phyloP scores from a whole-genome alignment of 2,113 vertebrate genomes.

The Crotalus horridus region DNA sequence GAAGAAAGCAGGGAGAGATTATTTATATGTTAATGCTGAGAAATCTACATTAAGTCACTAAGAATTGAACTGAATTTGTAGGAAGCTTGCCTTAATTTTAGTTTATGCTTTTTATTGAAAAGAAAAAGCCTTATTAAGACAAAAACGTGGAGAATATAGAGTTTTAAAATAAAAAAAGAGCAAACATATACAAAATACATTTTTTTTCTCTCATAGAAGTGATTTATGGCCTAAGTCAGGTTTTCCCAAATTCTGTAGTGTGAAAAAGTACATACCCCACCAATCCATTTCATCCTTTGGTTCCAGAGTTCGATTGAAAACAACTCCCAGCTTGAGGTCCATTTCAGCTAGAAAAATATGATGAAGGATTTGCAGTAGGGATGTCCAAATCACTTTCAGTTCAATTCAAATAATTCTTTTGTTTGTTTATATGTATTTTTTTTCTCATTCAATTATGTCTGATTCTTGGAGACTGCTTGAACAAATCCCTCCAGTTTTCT shows the following conservation, averaged over 20 bases:
- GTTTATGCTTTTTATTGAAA: background rate
- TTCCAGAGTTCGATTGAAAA: background rate
- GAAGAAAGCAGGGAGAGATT: background rate
- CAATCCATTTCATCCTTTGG: background rate
- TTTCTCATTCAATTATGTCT: too few species aligned
- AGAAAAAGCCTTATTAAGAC: background rate
- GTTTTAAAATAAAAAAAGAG: background rate
- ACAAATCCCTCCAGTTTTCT: background rate
- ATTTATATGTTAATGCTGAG: background rate
- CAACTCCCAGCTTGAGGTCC: background rate
- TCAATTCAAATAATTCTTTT: too few species aligned
- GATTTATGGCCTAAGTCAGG: background rate
- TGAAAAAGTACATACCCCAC: background rate
- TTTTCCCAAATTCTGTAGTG: background rate
- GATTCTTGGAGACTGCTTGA: background rate
- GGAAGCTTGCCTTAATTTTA: background rate
- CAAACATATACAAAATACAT: background rate
- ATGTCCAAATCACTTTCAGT: too few species aligned
- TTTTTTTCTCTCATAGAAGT: background rate
- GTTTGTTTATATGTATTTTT: too few species aligned
- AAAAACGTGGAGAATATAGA: background rate
- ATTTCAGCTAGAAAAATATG: too few species aligned
- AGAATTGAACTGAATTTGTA: background rate
- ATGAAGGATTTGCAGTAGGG: too few species aligned
- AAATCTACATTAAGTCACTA: background rate